These are phyloP conservation scores for Kryphioiulus occultus DNA, from an alignment of 2,888 invertebrate genomes.

Conservation along the genomic window DNA sequence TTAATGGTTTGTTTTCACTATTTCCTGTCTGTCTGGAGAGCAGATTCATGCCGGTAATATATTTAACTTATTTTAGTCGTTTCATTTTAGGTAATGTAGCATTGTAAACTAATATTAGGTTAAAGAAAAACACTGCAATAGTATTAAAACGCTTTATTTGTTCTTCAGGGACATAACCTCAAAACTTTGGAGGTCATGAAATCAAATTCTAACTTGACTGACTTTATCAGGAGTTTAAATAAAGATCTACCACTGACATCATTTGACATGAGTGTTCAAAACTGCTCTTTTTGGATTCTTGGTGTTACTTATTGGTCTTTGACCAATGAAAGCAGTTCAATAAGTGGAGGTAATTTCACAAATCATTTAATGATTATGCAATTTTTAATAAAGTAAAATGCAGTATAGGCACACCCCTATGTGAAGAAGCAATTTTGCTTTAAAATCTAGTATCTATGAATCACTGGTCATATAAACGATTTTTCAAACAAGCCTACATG, in stretches of 20 bases:
- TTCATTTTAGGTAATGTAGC: no score
- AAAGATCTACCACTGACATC: neutral
- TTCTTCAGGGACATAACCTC: neutral
- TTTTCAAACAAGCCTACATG: no score
- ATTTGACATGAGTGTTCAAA: slow-evolving; percentile 23
- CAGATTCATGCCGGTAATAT: neutral
- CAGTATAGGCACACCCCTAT: no score
- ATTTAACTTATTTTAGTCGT: no score
- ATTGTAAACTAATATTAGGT: no score
- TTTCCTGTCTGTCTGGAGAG: neutral
- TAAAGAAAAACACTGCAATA: neutral
- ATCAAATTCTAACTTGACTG: neutral
- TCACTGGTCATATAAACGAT: no score
- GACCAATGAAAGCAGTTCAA: neutral
- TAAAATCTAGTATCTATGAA: no score
- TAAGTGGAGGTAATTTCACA: neutral
- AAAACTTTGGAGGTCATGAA: neutral
- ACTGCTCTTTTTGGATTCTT: slow-evolving; percentile 14
- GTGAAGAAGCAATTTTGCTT: no score
- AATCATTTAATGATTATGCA: no score
- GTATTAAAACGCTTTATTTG: neutral
- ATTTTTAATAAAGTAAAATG: no score
- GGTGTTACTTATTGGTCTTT: neutral
- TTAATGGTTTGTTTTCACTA: neutral
- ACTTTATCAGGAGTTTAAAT: neutral